phyloP scores from a whole-genome alignment of 2,797 vertebrate species.

The Caiman crocodilus region DNA sequence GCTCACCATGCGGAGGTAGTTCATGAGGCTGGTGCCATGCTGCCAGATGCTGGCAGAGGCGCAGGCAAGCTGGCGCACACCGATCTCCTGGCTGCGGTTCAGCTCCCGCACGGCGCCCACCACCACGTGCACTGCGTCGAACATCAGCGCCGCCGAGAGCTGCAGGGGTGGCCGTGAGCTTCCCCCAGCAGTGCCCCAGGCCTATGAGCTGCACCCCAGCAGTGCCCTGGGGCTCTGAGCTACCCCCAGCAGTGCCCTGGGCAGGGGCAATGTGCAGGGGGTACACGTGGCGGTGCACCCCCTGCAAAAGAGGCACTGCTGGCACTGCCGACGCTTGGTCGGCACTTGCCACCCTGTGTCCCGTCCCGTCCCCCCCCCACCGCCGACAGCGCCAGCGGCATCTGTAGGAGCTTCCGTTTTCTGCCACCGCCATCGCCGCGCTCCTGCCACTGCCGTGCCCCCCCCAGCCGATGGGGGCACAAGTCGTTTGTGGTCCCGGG shows the following conservation, averaged over 20 bases:
- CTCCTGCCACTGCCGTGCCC: too few relatives aligned
- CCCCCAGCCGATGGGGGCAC: background rate
- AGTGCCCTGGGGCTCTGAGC: too few relatives aligned
- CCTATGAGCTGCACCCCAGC: too few relatives aligned
- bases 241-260: background rate
- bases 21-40: conserved; percentile 96
- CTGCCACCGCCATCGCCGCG: too few relatives aligned
- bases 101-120: conserved; percentile 92
- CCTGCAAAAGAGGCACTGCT: too few relatives aligned
- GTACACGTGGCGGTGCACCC: too few relatives aligned
- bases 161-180: conserved; percentile 30
- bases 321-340: too few relatives aligned
- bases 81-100: conserved; percentile 95
- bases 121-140: conserved; percentile 94
- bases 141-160: conserved; percentile 94
- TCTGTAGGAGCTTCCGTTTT: too few relatives aligned
- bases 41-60: conserved; percentile 94
- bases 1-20: conserved; percentile 94
- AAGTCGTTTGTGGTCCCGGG: background rate
- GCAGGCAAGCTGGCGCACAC: conserved; percentile 92
- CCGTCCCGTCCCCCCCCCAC: background rate
- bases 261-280: too few relatives aligned
- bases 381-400: too few relatives aligned
- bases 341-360: too few relatives aligned
- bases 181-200: too few relatives aligned